phyloP scores from a whole-genome alignment of 1,140 invertebrate species.

The Heliothis virescens region DNA sequence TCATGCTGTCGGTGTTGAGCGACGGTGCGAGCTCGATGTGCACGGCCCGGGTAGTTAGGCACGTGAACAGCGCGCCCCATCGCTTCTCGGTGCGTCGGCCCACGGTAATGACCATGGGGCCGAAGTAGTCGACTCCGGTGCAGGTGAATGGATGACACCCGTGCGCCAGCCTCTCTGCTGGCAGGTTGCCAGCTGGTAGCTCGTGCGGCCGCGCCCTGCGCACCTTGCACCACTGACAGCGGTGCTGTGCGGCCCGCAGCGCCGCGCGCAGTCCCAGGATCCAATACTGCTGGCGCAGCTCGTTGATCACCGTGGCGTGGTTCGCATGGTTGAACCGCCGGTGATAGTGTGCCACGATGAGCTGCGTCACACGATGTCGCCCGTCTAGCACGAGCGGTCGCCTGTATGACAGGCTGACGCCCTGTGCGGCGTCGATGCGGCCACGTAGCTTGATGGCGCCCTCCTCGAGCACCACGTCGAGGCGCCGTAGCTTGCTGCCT shows the following conservation, averaged over 20 bases:
- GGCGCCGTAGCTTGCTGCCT: too few species aligned
- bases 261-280: neutral
- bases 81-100: neutral
- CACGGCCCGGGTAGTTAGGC: neutral
- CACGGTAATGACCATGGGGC: neutral
- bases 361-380: too few species aligned
- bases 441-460: too few species aligned
- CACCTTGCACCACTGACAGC: neutral
- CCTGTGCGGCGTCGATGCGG: too few species aligned
- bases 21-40: neutral
- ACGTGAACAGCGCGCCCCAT: neutral
- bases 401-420: too few species aligned
- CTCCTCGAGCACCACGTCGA: too few species aligned
- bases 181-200: neutral
- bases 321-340: too few species aligned
- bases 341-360: too few species aligned
- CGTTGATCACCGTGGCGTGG: neutral
- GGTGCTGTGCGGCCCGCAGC: neutral
- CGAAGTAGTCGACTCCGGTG: neutral
- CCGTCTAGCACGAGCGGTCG: too few species aligned
- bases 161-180: neutral
- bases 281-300: neutral
- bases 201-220: neutral
- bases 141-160: neutral
- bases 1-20: slow-evolving; percentile 1